Conservation (phyloP, 2,113 vertebrate species). For the Pomatorhinus ruficollis region DNA sequence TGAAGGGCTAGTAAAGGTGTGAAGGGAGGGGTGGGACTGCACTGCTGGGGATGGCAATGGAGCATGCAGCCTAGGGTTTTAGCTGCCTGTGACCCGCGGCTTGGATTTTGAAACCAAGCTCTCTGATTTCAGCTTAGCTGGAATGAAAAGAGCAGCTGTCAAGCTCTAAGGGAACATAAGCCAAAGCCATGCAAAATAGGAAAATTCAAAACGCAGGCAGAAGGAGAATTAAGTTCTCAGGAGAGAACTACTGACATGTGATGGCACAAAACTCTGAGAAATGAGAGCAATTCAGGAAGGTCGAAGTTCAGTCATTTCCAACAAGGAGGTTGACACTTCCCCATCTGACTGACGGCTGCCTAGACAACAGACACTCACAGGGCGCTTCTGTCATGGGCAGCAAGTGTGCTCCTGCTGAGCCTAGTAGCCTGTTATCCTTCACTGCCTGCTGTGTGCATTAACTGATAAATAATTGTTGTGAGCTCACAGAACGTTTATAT, state of each 20-base stretch:
- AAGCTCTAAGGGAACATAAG: not conserved
- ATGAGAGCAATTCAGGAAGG: not conserved
- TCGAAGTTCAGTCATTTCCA: slow-evolving; percentile 6
- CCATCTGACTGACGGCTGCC: not conserved
- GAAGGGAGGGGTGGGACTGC: not conserved
- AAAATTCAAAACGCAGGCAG: not conserved
- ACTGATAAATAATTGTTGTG: not conserved
- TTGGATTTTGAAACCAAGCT: not conserved
- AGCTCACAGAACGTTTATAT: not conserved
- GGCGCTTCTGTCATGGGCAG: not conserved
- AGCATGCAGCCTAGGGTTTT: not conserved
- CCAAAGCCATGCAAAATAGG: not conserved
- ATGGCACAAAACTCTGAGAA: not conserved
- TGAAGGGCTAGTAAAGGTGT: not conserved
- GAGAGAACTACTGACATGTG: slow-evolving; percentile 2
- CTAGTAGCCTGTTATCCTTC: not conserved
- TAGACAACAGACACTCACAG: not conserved
- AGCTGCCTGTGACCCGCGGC: not conserved
- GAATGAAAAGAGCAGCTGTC: not conserved
- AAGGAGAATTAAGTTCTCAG: slow-evolving; percentile 5
- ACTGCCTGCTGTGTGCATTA: not conserved
- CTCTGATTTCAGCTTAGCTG: not conserved
- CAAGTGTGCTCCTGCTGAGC: not conserved
- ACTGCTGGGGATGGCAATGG: not conserved
- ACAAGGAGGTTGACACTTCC: not conserved